A percentile compares a stretch with the other conserved stretches of the same genome.
Evolutionary conservation across 1,140 invertebrate genomes (phyloP).

Genomic region (Plectus sambesii): DNA sequence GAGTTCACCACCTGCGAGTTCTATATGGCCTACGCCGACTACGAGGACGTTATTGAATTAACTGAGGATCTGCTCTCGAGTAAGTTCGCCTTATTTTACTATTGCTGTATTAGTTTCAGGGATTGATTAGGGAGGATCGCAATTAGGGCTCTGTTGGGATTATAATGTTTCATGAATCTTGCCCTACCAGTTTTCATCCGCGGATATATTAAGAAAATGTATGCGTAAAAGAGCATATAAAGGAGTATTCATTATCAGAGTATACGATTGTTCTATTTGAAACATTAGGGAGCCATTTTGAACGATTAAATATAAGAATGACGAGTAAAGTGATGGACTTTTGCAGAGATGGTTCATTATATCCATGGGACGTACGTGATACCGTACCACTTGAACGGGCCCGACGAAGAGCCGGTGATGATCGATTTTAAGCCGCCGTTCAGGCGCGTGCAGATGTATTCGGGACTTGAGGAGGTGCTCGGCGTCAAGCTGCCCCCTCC

Average conservation of each 20-base stretch:
- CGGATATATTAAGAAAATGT: too few relatives aligned
- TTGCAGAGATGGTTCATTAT: slow-evolving; percentile 59
- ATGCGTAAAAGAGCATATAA: not conserved
- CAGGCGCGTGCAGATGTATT: slow-evolving; percentile 75
- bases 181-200: too few relatives aligned
- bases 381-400: slow-evolving; percentile 82
- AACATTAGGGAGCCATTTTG: not conserved
- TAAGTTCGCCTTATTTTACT: slow-evolving; percentile 14
- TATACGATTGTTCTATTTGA: not conserved
- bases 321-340: slow-evolving; percentile 13
- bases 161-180: too few relatives aligned
- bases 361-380: slow-evolving; percentile 62
- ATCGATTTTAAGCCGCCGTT: slow-evolving; percentile 98
- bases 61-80: slow-evolving; percentile 83
- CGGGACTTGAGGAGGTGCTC: slow-evolving; percentile 70
- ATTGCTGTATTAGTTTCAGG: slow-evolving; percentile 12
- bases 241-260: not conserved
- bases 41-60: slow-evolving; percentile 82
- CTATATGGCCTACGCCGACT: slow-evolving; percentile 99
- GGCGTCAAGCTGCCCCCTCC: slow-evolving; percentile 69
- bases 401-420: slow-evolving; percentile 63
- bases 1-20: slow-evolving; percentile 99
- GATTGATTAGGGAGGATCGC: too few relatives aligned
- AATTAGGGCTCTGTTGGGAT: too few relatives aligned
- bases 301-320: too few relatives aligned